These are phyloP conservation scores for Drosophila falleni DNA, from an alignment of 2,888 invertebrate species.

Conservation along the genomic window DNA sequence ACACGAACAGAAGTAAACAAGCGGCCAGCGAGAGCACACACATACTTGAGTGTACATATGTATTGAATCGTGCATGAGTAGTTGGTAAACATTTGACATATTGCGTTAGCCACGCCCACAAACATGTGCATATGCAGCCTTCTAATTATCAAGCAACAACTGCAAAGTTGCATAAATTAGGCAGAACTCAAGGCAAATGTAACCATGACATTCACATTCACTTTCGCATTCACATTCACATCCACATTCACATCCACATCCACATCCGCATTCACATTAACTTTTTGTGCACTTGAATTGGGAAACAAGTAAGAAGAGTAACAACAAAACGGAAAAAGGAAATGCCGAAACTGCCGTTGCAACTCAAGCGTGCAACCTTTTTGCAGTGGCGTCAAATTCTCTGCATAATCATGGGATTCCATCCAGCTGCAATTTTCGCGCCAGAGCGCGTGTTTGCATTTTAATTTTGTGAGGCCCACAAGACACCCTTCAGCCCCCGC, in stretches of 20 bases:
- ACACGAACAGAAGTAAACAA: constrained; percentile 3
- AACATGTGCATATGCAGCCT: constrained; percentile 27
- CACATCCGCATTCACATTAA: constrained; percentile 15
- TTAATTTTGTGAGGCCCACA: constrained; percentile 58
- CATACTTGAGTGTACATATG: background rate
- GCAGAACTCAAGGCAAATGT: constrained; percentile 33
- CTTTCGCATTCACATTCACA: constrained; percentile 11
- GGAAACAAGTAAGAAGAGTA: constrained; percentile 9
- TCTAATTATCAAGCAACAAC: constrained; percentile 66
- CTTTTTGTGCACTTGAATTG: constrained; percentile 34
- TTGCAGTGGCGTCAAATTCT: constrained; percentile 58
- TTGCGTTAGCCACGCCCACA: constrained; percentile 35
- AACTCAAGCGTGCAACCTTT: constrained; percentile 59
- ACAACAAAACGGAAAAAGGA: constrained; percentile 16
- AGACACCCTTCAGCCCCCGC: background rate
- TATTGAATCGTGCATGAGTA: constrained; percentile 19
- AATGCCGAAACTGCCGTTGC: constrained; percentile 45
- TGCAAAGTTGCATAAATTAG: constrained; percentile 51
- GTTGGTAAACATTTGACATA: constrained; percentile 44
- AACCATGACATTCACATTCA: constrained; percentile 49
- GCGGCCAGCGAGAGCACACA: constrained; percentile 5
- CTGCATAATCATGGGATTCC: constrained; percentile 83
- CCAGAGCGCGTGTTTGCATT: constrained; percentile 77
- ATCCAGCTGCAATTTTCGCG: constrained; percentile 82
- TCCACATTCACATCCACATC: constrained; percentile 12